A percentile compares a stretch with the other conserved stretches of the same genome.
Evolutionary conservation across 1,140 invertebrate species (phyloP).

Genomic region (Theocolax elegans): DNA sequence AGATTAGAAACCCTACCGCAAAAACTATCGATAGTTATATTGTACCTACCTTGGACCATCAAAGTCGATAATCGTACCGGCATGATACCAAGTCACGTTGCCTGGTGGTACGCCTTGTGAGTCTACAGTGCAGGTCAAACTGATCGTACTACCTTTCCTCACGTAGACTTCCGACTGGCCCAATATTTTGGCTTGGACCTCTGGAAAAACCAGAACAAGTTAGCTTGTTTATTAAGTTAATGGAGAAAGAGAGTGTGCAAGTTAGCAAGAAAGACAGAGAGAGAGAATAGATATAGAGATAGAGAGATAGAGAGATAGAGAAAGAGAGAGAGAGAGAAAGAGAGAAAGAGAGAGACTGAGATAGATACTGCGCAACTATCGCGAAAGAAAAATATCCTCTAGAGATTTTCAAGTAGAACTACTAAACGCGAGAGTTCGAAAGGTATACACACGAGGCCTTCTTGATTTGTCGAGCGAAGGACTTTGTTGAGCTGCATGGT

Average conservation of each 20-base stretch:
- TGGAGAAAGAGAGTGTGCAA: too few species aligned
- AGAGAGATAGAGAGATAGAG: too few species aligned
- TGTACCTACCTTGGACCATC: slow-evolving; percentile 74
- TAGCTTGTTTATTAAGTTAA: not conserved
- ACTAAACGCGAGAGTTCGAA: not conserved
- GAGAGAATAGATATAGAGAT: too few species aligned
- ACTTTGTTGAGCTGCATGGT: too few species aligned
- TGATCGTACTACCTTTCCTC: slow-evolving; percentile 89
- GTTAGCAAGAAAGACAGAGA: too few species aligned
- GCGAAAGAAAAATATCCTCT: not conserved
- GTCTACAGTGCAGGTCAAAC: slow-evolving; percentile 85
- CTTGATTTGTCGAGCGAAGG: too few species aligned
- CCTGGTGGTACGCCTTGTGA: slow-evolving; percentile 84
- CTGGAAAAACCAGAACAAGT: slow-evolving; percentile 64
- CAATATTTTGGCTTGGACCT: slow-evolving; percentile 84
- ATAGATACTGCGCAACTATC: too few species aligned
- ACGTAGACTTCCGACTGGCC: slow-evolving; percentile 86
- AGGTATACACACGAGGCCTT: too few species aligned
- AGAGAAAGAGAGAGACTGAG: too few species aligned
- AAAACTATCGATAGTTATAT: too few species aligned
- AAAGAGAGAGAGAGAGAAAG: not conserved
- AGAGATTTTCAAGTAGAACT: not conserved
- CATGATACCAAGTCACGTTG: slow-evolving; percentile 82
- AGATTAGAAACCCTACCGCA: too few species aligned
- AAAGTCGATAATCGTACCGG: slow-evolving; percentile 81